Percentiles rank a stretch among this genome's conserved stretches.
Conservation (phyloP, 2,888 invertebrate species). For the Agrotis ipsilon region DNA sequence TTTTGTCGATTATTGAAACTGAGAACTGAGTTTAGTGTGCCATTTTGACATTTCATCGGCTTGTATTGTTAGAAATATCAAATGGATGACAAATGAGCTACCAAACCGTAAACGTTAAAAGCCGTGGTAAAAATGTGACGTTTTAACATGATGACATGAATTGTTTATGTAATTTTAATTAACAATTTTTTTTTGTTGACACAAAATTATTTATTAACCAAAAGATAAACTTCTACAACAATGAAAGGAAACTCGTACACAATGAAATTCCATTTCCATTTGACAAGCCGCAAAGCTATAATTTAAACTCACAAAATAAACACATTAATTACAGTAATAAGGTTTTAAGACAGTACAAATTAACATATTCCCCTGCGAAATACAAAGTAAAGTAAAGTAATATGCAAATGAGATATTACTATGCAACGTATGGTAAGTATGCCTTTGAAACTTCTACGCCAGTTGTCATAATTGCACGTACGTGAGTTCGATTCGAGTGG, state of each 20-base stretch:
- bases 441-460: constrained; percentile 62
- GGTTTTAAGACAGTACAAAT: constrained; percentile 50
- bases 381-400: constrained; percentile 52
- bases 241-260: constrained; percentile 41
- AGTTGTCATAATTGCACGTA: constrained; percentile 78
- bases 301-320: constrained; percentile 45
- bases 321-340: constrained; percentile 54
- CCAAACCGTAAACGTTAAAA: not conserved
- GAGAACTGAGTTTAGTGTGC: not conserved
- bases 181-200: not conserved
- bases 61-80: not conserved
- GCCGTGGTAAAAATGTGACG: not conserved
- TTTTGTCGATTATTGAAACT: not conserved
- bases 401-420: constrained; percentile 51
- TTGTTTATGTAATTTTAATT: not conserved
- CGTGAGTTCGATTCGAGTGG: constrained; percentile 77
- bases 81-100: not conserved
- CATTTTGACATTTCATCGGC: not conserved
- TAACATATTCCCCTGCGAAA: constrained; percentile 54
- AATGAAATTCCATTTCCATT: constrained; percentile 29
- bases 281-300: constrained; percentile 39
- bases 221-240: constrained; percentile 31
- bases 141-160: not conserved
- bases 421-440: constrained; percentile 61
- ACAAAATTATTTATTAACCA: not conserved